Evolutionary conservation across 2,888 invertebrate species (phyloP), one percentile per base, ranked within the genome.

Genomic region (Metacarcinus magister): DNA sequence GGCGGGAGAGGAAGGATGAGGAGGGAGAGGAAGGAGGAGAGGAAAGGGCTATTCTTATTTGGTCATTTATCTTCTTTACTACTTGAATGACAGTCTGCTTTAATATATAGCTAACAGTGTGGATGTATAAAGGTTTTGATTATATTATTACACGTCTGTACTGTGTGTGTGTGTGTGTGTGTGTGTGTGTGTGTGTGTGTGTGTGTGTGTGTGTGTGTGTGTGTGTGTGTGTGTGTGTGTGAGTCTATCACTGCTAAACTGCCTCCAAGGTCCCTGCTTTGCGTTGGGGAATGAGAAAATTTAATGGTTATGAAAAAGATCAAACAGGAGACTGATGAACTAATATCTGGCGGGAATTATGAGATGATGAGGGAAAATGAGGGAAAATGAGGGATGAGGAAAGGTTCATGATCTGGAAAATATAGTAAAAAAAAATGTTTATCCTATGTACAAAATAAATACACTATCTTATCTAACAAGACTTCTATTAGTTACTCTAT

Each of bases 31-130:
- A 39, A 39, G 19, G 16, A 19, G 19, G 16, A 16, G 10, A n/a
- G 39, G 39, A 87, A 87, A 19, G 87, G 19, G 3, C 19, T 39
- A 39, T 87, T 87, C 39, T 39, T 87, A 19, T 87, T 87, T 87
- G 87, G 87, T 39, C 87, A 87, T 87, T 87, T 32, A 87, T 87
- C 87, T 87, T 87, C 32, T 87, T 87, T 39, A 32, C 87, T 87
- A 13, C 87, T 4, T 39, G 87, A 87, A 87, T 39, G 87, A 87
- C 32, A 39, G 87, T 32, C 87, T 32, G 39, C 39, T 39, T 32
- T 39, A 39, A 87, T 87, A 39, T 82, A 87, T 87, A 87, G 87
- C 87, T 39, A 8, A 19, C 39, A 32, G 10, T 0, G 75, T 0
- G 75, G 75, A 8, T 28, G 28, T 28, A 82, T 82, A 82, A 82